Percentiles rank a stretch among this genome's conserved stretches.
Conservation (phyloP, 2,113 vertebrate genomes). For the Eretmochelys imbricata region DNA sequence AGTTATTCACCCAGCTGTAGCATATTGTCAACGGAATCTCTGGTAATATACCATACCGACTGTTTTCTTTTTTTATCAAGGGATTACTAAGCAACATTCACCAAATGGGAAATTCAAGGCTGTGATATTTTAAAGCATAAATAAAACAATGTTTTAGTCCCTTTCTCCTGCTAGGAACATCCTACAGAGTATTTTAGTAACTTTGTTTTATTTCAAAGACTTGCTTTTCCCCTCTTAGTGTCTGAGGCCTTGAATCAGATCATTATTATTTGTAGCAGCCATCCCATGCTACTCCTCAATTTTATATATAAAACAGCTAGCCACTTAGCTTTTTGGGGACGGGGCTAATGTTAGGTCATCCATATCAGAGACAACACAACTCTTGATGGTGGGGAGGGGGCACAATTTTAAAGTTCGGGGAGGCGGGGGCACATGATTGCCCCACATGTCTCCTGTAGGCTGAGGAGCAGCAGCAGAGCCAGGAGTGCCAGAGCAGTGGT, state of each 20-base stretch:
- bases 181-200: background rate
- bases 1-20: background rate
- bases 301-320: background rate
- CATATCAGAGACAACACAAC: background rate
- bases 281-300: background rate
- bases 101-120: background rate
- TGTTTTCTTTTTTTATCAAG: constrained; percentile 2
- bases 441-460: background rate
- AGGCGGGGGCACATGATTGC: background rate
- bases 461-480: background rate
- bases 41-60: background rate
- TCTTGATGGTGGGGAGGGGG: too few relatives aligned
- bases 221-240: background rate
- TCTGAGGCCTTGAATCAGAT: background rate
- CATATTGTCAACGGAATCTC: constrained; percentile 1
- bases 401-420: background rate
- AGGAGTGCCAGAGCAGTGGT: background rate
- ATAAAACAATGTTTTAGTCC: background rate
- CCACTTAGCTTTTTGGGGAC: background rate
- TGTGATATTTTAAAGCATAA: background rate
- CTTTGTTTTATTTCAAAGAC: background rate
- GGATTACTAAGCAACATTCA: background rate
- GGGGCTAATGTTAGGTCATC: too few relatives aligned
- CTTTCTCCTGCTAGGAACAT: background rate
- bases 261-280: background rate